Percentiles rank a stretch among this genome's conserved stretches.
Conservation (phyloP, 92 coral and sea anemone species). For the Bergia sp. region DNA sequence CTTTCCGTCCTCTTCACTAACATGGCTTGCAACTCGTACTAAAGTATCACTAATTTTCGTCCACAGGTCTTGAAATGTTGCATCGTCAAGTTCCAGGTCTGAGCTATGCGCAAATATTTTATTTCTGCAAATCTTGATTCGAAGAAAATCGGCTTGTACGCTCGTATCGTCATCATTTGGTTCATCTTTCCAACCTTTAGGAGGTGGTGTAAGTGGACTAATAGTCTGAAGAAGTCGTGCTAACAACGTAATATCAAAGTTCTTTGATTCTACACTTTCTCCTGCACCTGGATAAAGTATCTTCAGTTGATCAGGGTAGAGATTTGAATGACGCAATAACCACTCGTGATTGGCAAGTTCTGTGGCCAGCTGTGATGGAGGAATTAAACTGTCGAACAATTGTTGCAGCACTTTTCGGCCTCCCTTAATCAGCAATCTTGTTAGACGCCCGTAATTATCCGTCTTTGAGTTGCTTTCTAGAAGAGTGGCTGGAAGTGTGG, state of each 20-base stretch:
- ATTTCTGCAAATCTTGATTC: slow-evolving; percentile 5
- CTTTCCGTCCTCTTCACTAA: neutral
- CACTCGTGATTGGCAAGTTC: neutral
- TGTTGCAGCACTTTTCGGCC: neutral
- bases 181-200: neutral
- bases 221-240: slow-evolving; percentile 4
- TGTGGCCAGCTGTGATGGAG: neutral
- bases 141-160: neutral
- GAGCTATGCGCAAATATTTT: neutral
- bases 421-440: neutral
- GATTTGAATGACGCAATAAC: neutral
- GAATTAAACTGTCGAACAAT: neutral
- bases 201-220: neutral
- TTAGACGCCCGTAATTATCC: neutral
- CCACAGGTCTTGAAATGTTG: neutral
- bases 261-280: neutral
- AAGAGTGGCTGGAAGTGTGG: neutral
- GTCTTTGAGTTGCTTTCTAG: neutral
- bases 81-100: neutral
- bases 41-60: neutral
- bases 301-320: neutral
- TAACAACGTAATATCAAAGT: slow-evolving; percentile 2
- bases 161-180: neutral
- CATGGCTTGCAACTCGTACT: neutral
- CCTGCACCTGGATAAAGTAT: neutral